These are phyloP conservation scores for Magallana angulata DNA, from an alignment of 1,140 invertebrate genomes.

Conservation along the genomic window DNA sequence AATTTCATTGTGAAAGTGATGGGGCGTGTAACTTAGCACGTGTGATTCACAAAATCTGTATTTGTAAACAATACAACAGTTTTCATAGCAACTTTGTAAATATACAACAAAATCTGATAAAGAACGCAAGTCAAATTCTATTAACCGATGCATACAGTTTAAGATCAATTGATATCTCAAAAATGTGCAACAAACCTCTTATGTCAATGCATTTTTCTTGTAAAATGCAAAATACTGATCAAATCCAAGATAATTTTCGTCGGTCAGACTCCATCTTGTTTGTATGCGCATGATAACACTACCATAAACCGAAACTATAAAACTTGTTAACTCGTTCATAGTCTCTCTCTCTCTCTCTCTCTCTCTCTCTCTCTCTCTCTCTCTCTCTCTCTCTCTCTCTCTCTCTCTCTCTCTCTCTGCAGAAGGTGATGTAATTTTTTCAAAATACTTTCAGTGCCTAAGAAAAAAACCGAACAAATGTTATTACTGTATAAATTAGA, in stretches of 20 bases:
- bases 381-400: too few relatives aligned
- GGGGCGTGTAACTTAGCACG: slow-evolving; percentile 28
- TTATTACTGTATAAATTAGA: too few relatives aligned
- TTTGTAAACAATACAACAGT: slow-evolving; percentile 34
- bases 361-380: too few relatives aligned
- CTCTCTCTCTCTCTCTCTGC: too few relatives aligned
- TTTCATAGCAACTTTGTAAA: slow-evolving; percentile 44
- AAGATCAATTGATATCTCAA: background rate
- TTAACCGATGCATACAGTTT: background rate
- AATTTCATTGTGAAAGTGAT: too few relatives aligned
- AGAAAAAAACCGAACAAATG: too few relatives aligned
- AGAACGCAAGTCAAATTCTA: background rate
- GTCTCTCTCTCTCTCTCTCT: background rate
- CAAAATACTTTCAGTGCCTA: too few relatives aligned
- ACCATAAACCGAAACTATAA: background rate
- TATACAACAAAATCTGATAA: background rate
- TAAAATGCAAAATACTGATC: background rate
- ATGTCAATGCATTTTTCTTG: background rate
- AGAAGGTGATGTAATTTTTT: too few relatives aligned
- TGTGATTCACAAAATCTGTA: slow-evolving; percentile 20
- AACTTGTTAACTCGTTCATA: background rate
- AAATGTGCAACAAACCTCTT: background rate
- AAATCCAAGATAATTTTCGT: background rate
- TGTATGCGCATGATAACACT: background rate
- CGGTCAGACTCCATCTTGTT: slow-evolving; percentile 2